Evolutionary conservation across 2,113 vertebrate genomes (phyloP).

Genomic region (Carassius gibelio): DNA sequence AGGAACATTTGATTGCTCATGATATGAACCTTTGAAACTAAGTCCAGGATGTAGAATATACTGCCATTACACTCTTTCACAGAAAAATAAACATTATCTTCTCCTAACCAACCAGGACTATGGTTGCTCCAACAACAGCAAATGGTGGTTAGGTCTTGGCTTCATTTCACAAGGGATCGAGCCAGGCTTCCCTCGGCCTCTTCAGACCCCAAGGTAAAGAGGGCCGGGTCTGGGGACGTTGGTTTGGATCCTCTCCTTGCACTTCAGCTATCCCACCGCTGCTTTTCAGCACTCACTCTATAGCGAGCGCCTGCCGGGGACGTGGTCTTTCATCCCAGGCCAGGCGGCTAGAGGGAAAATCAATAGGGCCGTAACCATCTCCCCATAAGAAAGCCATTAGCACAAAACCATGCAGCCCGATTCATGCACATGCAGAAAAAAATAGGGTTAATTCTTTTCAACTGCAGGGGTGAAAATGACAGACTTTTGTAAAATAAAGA

Average conservation of each 20-base stretch:
- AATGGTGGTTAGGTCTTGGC: slow-evolving; percentile 25
- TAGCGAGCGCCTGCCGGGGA: slow-evolving; percentile 58
- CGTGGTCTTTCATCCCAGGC: slow-evolving; percentile 67
- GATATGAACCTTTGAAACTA: neutral
- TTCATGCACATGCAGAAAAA: slow-evolving; percentile 31
- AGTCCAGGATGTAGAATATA: slow-evolving; percentile 22
- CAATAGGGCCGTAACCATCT: slow-evolving; percentile 65
- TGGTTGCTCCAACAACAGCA: slow-evolving; percentile 46
- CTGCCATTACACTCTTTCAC: slow-evolving; percentile 32
- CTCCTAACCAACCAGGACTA: slow-evolving; percentile 5
- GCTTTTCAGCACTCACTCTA: slow-evolving; percentile 55
- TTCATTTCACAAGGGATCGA: slow-evolving; percentile 1
- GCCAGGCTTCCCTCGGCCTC: slow-evolving; percentile 19
- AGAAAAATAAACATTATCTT: slow-evolving; percentile 49
- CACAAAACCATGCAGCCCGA: slow-evolving; percentile 50
- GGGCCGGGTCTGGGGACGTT: slow-evolving; percentile 12
- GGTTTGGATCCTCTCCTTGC: slow-evolving; percentile 62
- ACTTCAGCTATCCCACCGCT: slow-evolving; percentile 51
- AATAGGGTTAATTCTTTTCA: neutral
- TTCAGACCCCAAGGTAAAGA: slow-evolving; percentile 30
- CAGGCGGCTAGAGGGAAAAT: slow-evolving; percentile 67
- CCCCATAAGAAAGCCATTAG: slow-evolving; percentile 68
- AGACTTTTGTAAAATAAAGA: neutral
- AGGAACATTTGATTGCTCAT: slow-evolving; percentile 10
- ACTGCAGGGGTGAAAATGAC: neutral